phyloP scores from a whole-genome alignment of 2,797 vertebrate species.

The Lophura swinhoii region DNA sequence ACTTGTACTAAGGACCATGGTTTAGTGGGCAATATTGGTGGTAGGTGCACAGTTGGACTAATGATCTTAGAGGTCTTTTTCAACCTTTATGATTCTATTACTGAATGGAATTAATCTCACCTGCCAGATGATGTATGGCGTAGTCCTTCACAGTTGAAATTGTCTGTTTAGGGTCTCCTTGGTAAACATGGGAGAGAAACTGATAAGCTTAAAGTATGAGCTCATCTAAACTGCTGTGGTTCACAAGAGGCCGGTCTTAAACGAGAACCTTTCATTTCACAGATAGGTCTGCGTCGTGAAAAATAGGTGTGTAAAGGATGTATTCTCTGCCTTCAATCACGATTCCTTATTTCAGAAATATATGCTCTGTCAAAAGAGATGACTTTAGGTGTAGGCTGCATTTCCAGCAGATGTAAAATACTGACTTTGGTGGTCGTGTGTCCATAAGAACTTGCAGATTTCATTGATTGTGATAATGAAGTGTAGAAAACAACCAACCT shows the following conservation, averaged over 20 bases:
- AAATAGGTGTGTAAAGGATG: background rate
- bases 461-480: background rate
- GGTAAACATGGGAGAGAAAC: background rate
- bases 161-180: background rate
- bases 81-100: background rate
- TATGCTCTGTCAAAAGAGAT: background rate
- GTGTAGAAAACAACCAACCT: too few species aligned
- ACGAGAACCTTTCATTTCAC: background rate
- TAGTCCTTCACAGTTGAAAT: background rate
- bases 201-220: background rate
- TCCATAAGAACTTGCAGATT: background rate
- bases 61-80: too few species aligned
- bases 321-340: background rate
- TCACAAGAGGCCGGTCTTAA: background rate
- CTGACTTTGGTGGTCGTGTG: background rate
- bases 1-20: too few species aligned
- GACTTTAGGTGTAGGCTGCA: background rate
- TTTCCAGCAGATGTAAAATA: background rate
- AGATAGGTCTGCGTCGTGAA: background rate
- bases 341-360: background rate
- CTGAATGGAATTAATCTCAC: background rate
- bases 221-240: background rate
- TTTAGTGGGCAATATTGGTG: too few species aligned
- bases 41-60: too few species aligned
- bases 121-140: too few species aligned